Evolutionary conservation across 2,888 invertebrate genomes (phyloP).

Genomic region (Mythimna pallens): DNA sequence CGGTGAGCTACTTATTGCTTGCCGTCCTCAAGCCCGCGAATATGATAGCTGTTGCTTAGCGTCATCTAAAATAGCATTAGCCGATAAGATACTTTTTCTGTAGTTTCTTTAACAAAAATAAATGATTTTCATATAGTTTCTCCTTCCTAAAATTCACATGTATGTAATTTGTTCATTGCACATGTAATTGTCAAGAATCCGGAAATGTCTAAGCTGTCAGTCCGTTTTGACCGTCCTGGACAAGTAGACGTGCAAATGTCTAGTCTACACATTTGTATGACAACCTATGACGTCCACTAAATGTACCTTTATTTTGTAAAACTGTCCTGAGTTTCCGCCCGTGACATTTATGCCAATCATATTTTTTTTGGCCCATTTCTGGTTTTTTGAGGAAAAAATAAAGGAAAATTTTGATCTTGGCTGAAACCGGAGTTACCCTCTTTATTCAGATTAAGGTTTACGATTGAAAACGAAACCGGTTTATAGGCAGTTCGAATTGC

Average conservation of each 20-base stretch:
- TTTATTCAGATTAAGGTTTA: constrained; percentile 15
- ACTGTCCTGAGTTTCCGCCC: constrained; percentile 23
- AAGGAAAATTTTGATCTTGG: constrained; percentile 7
- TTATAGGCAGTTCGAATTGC: neutral
- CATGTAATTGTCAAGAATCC: constrained; percentile 30
- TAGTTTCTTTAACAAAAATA: neutral
- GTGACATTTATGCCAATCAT: constrained; percentile 52
- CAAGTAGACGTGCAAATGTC: constrained; percentile 31
- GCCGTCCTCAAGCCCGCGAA: too few relatives aligned
- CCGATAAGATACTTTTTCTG: neutral
- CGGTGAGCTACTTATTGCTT: too few relatives aligned
- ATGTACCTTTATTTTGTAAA: constrained; percentile 39
- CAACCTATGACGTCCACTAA: constrained; percentile 37
- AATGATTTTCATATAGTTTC: neutral
- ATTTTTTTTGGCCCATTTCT: constrained; percentile 44
- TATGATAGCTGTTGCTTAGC: too few relatives aligned
- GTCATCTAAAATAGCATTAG: too few relatives aligned
- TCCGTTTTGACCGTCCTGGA: neutral
- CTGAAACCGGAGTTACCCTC: neutral
- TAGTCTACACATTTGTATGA: constrained; percentile 47
- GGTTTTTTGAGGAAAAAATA: neutral
- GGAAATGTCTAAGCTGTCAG: constrained; percentile 46
- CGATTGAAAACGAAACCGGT: neutral
- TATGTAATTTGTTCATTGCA: constrained; percentile 24
- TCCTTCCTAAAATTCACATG: neutral